Evolutionary conservation across 2,888 invertebrate species (phyloP), one percentile per base, ranked within the genome.

Genomic region (Patella depressa): DNA sequence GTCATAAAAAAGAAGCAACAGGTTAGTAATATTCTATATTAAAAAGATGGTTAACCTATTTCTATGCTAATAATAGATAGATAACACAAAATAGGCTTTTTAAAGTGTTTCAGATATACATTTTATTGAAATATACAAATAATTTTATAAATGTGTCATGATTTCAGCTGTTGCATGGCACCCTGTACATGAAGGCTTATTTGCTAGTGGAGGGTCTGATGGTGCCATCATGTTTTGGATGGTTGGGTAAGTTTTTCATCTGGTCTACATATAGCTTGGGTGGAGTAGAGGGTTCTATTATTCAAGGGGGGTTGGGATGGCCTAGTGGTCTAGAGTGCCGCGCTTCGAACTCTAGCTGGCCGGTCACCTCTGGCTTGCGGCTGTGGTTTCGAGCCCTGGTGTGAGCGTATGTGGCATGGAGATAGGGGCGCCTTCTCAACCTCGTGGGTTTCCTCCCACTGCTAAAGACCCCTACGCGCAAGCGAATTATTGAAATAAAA

Each of bases 211-310:
- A 34, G 99, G 99, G 34, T 98, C 99, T 65, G 99, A 99, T 93
- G 99, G 99, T 29, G 96, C 98, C 15, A 97, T 99, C 88, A 94
- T 99, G 89, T 99, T 99, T 92, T 99, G 99, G 99, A 96, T 98
- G 93, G 98, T 98, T 84, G 98, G 96, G 96, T 96, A 93, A 90
- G 93, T 80, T 14, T 11, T 73, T 4, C 2, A 45, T 12, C n/a
- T 11, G 45, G 24, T 9, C 14, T 24, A 65, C 65, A 65, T 65
- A 70, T 15, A 70, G 12, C 7, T 65, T 57, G 65, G 45, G 7
- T 15, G n/a, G n/a, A 0, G 3, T 53, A 0, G n/a, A 55, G 53
- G 17, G 55, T 5, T 29, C 4, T 73, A 34, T 55, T 45, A n/a
- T 54, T 73, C n/a, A 54, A 53, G 29, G 17, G 53, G n/a, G n/a